These are phyloP conservation scores for Thymelicus sylvestris DNA, from an alignment of 2,888 invertebrate species.

Conservation along the genomic window DNA sequence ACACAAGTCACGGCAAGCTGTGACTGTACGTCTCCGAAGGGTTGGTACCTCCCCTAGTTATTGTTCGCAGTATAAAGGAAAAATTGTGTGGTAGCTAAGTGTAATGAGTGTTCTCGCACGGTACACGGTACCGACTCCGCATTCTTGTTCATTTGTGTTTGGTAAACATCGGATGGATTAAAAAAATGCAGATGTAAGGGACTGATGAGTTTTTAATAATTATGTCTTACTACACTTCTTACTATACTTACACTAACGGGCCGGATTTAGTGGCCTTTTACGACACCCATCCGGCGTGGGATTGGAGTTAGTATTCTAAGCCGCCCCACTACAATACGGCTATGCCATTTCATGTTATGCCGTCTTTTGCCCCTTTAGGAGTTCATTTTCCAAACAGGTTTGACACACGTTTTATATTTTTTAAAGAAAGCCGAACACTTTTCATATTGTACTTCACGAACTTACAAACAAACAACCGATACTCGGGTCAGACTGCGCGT, in stretches of 20 bases:
- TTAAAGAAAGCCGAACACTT: too few relatives aligned
- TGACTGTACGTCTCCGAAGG: slow-evolving; percentile 26
- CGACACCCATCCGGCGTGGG: too few relatives aligned
- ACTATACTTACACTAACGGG: too few relatives aligned
- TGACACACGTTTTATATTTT: too few relatives aligned
- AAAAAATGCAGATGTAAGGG: background rate
- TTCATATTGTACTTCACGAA: background rate
- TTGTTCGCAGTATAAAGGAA: slow-evolving; percentile 8
- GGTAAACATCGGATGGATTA: background rate
- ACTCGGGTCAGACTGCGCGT: background rate
- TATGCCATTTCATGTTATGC: too few relatives aligned
- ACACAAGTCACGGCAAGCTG: slow-evolving; percentile 20
- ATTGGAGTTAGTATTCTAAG: too few relatives aligned
- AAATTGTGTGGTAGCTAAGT: slow-evolving; percentile 24
- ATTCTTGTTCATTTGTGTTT: slow-evolving; percentile 20
- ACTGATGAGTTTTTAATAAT: too few relatives aligned
- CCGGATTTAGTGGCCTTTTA: too few relatives aligned
- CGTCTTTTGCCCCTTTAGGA: too few relatives aligned
- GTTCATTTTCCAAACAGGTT: too few relatives aligned
- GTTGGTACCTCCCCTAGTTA: slow-evolving; percentile 11
- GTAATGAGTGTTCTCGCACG: slow-evolving; percentile 15
- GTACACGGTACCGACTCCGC: slow-evolving; percentile 12
- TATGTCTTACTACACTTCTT: too few relatives aligned
- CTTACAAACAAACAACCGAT: background rate
- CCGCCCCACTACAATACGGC: too few relatives aligned